These are phyloP conservation scores for Saccostrea cuccullata DNA, from an alignment of 1,140 invertebrate species.

Conservation along the genomic window DNA sequence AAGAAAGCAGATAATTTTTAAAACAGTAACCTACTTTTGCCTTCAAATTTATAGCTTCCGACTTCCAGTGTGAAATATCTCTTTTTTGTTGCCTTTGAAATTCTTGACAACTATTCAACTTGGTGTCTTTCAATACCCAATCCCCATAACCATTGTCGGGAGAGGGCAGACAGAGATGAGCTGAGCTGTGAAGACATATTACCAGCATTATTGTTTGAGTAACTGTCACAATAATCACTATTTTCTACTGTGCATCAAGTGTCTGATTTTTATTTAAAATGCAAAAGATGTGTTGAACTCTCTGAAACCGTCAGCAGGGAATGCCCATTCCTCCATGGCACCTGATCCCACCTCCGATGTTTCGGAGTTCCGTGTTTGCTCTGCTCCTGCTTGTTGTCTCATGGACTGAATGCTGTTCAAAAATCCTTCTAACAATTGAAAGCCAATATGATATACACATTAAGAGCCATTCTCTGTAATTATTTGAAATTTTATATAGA, in stretches of 20 bases:
- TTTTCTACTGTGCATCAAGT: background rate
- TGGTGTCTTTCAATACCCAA: background rate
- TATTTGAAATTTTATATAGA: too few relatives aligned
- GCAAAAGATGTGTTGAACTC: too few relatives aligned
- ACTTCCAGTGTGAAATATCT: constrained; percentile 16
- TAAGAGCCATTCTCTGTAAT: too few relatives aligned
- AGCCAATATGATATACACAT: too few relatives aligned
- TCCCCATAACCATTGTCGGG: background rate
- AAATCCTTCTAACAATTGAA: too few relatives aligned
- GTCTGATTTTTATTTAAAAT: background rate
- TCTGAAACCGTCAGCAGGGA: too few relatives aligned
- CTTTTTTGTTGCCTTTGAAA: background rate
- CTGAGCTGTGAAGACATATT: background rate
- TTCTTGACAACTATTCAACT: background rate
- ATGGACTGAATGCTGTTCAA: too few relatives aligned
- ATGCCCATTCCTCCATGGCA: too few relatives aligned
- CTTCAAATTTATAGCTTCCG: background rate
- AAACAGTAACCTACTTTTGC: constrained; percentile 21
- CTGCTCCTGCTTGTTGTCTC: too few relatives aligned
- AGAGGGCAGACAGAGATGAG: background rate
- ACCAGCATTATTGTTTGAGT: background rate
- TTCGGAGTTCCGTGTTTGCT: too few relatives aligned
- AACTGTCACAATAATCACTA: background rate
- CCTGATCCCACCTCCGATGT: too few relatives aligned
- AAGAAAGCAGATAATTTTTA: background rate